phyloP scores from a whole-genome alignment of 2,797 vertebrate species.

The Crocidura indochinensis region DNA sequence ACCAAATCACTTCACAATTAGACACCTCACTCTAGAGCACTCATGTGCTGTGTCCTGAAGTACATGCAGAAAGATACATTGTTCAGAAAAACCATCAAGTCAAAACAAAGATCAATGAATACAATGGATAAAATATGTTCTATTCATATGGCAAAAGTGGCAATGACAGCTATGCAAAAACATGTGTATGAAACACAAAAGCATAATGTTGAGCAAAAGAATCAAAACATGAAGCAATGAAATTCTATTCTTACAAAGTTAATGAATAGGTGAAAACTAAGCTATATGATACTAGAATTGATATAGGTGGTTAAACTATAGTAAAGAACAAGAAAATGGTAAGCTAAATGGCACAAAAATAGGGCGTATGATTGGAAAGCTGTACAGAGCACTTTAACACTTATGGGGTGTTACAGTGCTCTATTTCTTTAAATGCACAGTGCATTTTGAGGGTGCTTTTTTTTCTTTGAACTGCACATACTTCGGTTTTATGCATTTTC shows the following conservation, averaged over 20 bases:
- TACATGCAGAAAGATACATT: not conserved
- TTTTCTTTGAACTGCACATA: slow-evolving; percentile 19
- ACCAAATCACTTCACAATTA: slow-evolving; percentile 11
- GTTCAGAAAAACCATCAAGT: not conserved
- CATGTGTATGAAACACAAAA: slow-evolving; percentile 30
- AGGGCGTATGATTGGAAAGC: not conserved
- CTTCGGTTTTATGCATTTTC: slow-evolving; percentile 39
- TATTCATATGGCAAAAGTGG: slow-evolving; percentile 17
- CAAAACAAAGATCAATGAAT: slow-evolving; percentile 32
- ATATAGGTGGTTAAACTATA: slow-evolving; percentile 26
- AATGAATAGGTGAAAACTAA: slow-evolving; percentile 42
- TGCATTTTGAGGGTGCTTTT: not conserved
- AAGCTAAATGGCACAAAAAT: slow-evolving; percentile 3
- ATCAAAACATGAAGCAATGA: not conserved
- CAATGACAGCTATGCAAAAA: slow-evolving; percentile 41
- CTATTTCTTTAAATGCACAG: slow-evolving; percentile 20
- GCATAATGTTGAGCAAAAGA: slow-evolving; percentile 47
- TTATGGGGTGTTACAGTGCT: not conserved
- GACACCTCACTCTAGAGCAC: slow-evolving; percentile 4
- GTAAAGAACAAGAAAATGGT: slow-evolving; percentile 54
- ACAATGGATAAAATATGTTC: not conserved
- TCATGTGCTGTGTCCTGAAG: not conserved
- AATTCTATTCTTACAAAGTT: slow-evolving; percentile 15
- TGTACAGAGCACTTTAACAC: not conserved
- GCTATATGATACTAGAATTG: not conserved